Percentiles rank a stretch among this genome's conserved stretches.
phyloP scores from a whole-genome alignment of 1,140 invertebrate species.

The Platorchestia sp. region DNA sequence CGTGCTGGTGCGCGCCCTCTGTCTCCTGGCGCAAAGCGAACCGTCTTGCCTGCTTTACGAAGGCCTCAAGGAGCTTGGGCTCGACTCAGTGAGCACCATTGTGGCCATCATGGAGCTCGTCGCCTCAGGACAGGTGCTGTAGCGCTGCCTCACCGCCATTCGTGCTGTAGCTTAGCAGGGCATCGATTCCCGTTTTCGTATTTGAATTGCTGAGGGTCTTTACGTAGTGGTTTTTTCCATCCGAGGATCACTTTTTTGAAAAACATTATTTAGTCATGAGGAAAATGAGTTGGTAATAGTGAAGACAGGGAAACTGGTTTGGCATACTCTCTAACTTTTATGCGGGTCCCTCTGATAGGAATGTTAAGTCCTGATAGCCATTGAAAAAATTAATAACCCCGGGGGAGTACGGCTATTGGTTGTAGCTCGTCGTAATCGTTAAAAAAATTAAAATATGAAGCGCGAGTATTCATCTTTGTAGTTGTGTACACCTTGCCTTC shows the following conservation, averaged over 20 bases:
- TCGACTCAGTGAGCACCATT: constrained; percentile 76
- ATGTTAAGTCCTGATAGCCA: no score
- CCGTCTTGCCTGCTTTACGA: constrained; percentile 73
- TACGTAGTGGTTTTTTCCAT: background rate
- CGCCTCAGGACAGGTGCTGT: constrained; percentile 74
- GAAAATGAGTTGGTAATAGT: no score
- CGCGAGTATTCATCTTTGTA: no score
- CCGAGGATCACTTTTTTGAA: background rate
- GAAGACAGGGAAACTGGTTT: no score
- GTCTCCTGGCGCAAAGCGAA: constrained; percentile 74
- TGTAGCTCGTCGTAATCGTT: no score
- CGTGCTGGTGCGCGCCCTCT: constrained; percentile 75
- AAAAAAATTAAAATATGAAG: no score
- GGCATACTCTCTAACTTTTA: no score
- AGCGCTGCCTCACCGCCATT: background rate
- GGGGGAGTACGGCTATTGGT: no score
- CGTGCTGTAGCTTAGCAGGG: background rate
- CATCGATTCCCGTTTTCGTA: background rate
- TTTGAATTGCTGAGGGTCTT: background rate
- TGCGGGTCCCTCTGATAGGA: no score
- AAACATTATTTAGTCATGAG: no score
- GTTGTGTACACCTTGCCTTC: background rate
- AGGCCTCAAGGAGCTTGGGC: constrained; percentile 75
- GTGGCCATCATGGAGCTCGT: constrained; percentile 78
- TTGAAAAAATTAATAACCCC: no score